Base-by-base conservation (phyloP, 1,140 invertebrate species). In the Scaptomyza graminum region DNA sequence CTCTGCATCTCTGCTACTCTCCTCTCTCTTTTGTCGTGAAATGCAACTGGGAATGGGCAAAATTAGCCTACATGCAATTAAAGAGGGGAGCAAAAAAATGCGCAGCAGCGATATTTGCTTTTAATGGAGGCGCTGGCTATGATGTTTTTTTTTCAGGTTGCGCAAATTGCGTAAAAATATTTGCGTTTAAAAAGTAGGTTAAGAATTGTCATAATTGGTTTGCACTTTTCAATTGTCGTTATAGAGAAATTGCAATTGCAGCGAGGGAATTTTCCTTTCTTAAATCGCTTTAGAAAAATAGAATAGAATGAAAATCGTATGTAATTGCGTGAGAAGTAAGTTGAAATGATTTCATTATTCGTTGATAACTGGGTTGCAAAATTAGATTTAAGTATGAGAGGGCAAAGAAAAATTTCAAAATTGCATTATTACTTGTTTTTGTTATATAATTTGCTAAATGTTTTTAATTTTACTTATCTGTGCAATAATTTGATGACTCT, bases 61-160 rank as follows among this genome's bases (percentile, higher is more conserved):
- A 87, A 87, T 87, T 87, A 85, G 82, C 83, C 78, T 85, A 75
- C 62, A 78, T 85, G 81, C 82, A 87, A 87, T 87, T 85, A 25
- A 2, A 85, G 77, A 34, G 76, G 65, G 12, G 50, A 34, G 12
- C 18, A 72, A 85, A 83, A 65, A 51, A 28, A 28, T 28, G 60
- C 28, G 52, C 46, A 56, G 51, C 49, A 46, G 44, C 44, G 55
- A 73, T 67, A 73, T 87, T 87, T 82, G 25, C 63, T 78, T 77
- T 85, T 81, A 84, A 85, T 87, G 56, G 43, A 47, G 51, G 60
- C 61, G 9, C 43, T 39, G 16, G 28, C 25, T 39, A 31, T 47
- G 62, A 60, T 65, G 56, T 56, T 61, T 50, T 64, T 61, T 9
- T 49, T 83, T 84, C 70, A 76, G 60, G 55, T 64, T 84, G 74